Percentiles rank a stretch among this genome's conserved stretches.
These are phyloP conservation scores for Chrysogorgia sp. DNA, from an alignment of 92 coral and sea anemone species.

Conservation along the genomic window DNA sequence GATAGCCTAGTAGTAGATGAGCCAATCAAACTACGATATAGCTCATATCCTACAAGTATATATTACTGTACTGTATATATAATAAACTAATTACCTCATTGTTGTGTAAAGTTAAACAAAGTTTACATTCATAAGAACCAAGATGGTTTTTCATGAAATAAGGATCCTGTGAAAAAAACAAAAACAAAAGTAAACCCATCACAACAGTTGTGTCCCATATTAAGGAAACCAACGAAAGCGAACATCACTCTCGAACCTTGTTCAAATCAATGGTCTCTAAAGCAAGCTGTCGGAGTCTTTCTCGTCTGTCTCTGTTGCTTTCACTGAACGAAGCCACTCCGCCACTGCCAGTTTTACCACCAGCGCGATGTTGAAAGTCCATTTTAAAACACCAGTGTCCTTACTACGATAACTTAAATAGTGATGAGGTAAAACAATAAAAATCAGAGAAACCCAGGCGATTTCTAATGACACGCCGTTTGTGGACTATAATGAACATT, in stretches of 20 bases:
- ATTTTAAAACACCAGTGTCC: too few relatives aligned
- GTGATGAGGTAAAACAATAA: too few relatives aligned
- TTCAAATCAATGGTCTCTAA: slow-evolving; percentile 97
- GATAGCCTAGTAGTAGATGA: too few relatives aligned
- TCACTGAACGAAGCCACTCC: slow-evolving; percentile 97
- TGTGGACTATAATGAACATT: too few relatives aligned
- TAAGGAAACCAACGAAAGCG: too few relatives aligned
- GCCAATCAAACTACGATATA: too few relatives aligned
- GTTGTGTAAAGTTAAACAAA: slow-evolving; percentile 91
- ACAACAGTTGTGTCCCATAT: too few relatives aligned
- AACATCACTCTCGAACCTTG: slow-evolving; percentile 64
- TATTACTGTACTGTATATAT: neutral
- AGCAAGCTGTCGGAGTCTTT: slow-evolving; percentile 90
- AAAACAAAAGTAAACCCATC: neutral
- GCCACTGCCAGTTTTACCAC: slow-evolving; percentile 98
- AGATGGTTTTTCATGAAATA: slow-evolving; percentile 99
- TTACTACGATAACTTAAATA: too few relatives aligned
- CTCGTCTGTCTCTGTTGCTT: slow-evolving; percentile 96
- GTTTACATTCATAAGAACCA: slow-evolving; percentile 97
- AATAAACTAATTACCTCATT: slow-evolving; percentile 73
- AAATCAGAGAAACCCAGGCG: too few relatives aligned
- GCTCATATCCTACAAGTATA: neutral
- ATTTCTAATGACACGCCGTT: too few relatives aligned
- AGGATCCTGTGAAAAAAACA: slow-evolving; percentile 70
- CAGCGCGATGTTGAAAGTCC: slow-evolving; percentile 98